A percentile compares a stretch with the other conserved stretches of the same genome.
Conservation (phyloP, 2,797 vertebrate species). For the Ptychobarbus kaznakovi region DNA sequence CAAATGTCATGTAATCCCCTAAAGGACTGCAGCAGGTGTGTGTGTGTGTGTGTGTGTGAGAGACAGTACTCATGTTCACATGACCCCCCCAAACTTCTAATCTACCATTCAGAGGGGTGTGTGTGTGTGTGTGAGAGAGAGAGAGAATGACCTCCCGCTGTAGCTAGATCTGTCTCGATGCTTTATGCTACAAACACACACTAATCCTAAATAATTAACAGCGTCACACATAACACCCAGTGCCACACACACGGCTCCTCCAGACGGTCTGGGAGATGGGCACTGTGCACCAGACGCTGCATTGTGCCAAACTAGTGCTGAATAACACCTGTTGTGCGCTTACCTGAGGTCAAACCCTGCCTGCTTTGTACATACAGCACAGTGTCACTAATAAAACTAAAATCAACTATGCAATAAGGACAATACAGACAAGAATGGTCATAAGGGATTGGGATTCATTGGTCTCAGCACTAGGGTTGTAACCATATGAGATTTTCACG, state of each 20-base stretch:
- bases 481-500: too few relatives aligned
- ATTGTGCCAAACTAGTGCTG: slow-evolving; percentile 28
- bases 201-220: slow-evolving; percentile 76
- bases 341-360: slow-evolving; percentile 29
- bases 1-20: background rate
- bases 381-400: slow-evolving; percentile 4
- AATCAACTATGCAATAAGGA: background rate
- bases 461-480: background rate
- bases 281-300: slow-evolving; percentile 17
- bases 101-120: slow-evolving; percentile 21
- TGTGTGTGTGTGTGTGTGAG: background rate
- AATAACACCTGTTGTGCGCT: slow-evolving; percentile 28
- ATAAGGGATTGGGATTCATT: background rate
- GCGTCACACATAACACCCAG: slow-evolving; percentile 13
- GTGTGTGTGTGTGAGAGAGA: background rate
- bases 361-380: slow-evolving; percentile 65
- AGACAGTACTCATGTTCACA: background rate
- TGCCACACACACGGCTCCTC: background rate
- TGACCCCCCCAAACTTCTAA: background rate
- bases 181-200: slow-evolving; percentile 65
- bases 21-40: slow-evolving; percentile 1
- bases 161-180: slow-evolving; percentile 78
- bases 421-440: background rate
- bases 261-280: slow-evolving; percentile 28
- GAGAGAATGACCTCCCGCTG: slow-evolving; percentile 64